Base-by-base conservation (phyloP, 2,888 invertebrate species). In the Sarcophaga caerulescens region DNA sequence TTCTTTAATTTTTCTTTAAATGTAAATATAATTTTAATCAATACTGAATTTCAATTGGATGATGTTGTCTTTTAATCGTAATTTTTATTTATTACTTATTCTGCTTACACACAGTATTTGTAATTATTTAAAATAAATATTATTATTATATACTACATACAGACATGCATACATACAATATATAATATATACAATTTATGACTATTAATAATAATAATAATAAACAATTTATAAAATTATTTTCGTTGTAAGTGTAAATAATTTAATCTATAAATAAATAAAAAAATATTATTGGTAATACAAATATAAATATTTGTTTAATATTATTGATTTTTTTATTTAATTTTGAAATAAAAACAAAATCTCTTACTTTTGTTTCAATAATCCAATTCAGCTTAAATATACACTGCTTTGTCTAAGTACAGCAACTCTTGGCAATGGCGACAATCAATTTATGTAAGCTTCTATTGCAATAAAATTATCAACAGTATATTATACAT, bases 221-320 rank as follows among this genome's bases (percentile, higher is more conserved):
- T 59, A 76, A 76, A 80, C 45, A 76, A 74, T 75, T 80, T 73
- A 81, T 73, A 77, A 77, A 76, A 73, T 68, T 63, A 68, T 81
- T 76, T 84, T 81, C 73, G 35, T 80, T 85, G 59, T 86, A 84
- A 84, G 77, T 86, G 86, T 86, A 86, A 81, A 86, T 86, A 86
- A 81, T 74, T 77, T 77, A 83, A 74, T 59, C 69, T 60, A 63
- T 23, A 65, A 78, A 81, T 44, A 76, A 19, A 74, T 71, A 79
- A 73, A 79, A 73, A 14, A 52, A 52, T 52, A 52, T 52, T 52
- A 52, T 52, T 52, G 52, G 52, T 52, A 52, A 83, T 75, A 81
- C 66, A 77, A 77, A 78, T 66, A 73, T 45, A 73, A 25, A 66
- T 52, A 60, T 14, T 47, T 14, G 14, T 47, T 47, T 47, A 47